Conservation (phyloP, 2,888 invertebrate species). For the Chymomyza procnemis region DNA sequence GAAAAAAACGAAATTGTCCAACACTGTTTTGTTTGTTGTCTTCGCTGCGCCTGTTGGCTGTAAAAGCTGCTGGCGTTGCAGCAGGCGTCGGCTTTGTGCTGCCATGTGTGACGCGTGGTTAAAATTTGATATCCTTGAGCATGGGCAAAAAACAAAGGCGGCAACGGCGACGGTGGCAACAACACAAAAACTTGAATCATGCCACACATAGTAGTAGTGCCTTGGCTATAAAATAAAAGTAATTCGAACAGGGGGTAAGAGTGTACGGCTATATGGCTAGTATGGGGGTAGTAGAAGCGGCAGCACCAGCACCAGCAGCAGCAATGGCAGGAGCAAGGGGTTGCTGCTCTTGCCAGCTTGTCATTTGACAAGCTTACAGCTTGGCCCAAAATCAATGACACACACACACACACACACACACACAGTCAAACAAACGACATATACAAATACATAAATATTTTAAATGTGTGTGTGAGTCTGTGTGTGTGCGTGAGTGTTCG, state of each 20-base stretch:
- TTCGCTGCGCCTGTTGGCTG: neutral
- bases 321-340: neutral
- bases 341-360: conserved; percentile 7
- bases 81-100: conserved; percentile 27
- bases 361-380: conserved; percentile 28
- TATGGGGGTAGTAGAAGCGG: neutral
- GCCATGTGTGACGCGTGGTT: conserved; percentile 66
- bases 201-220: neutral
- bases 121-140: conserved; percentile 68
- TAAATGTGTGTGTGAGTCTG: neutral
- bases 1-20: neutral
- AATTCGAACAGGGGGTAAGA: conserved; percentile 17
- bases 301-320: no score
- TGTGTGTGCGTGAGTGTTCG: neutral
- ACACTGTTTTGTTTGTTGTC: neutral
- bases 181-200: neutral
- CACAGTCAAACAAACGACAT: neutral
- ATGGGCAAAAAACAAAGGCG: conserved; percentile 35
- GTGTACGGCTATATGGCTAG: neutral
- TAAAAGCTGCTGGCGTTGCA: neutral
- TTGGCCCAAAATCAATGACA: conserved; percentile 32
- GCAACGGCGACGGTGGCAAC: neutral
- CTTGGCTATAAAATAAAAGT: conserved; percentile 24
- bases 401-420: neutral
- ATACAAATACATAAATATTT: neutral